phyloP scores from a whole-genome alignment of 64 coral and sea anemone species.

The Acropora tenuis region DNA sequence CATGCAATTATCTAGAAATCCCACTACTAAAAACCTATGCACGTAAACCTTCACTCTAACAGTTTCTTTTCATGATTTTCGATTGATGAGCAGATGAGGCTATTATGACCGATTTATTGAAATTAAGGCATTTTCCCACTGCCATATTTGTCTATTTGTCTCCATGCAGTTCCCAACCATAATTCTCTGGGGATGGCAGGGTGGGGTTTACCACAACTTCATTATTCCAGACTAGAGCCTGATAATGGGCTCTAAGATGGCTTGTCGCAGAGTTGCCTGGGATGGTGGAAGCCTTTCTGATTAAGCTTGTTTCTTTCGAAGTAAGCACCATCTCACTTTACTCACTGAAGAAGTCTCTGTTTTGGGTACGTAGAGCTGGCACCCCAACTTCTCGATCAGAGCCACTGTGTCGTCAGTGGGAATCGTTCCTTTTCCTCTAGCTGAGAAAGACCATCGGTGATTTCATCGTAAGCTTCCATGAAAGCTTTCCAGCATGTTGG shows the following conservation, averaged over 20 bases:
- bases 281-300: slow-evolving; percentile 10
- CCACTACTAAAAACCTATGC: no score
- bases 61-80: no score
- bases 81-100: no score
- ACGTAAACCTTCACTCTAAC: no score
- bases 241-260: slow-evolving; percentile 11
- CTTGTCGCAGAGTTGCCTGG: slow-evolving; percentile 7
- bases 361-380: slow-evolving; percentile 18
- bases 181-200: slow-evolving; percentile 13
- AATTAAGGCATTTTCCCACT: no score
- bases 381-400: slow-evolving; percentile 13
- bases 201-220: slow-evolving; percentile 4
- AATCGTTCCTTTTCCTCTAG: neutral
- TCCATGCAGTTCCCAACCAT: slow-evolving; percentile 12
- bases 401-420: neutral
- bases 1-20: no score
- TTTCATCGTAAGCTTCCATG: slow-evolving; percentile 1
- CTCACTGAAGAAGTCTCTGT: slow-evolving; percentile 11
- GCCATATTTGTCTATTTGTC: neutral
- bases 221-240: slow-evolving; percentile 7
- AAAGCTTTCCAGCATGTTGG: slow-evolving; percentile 30
- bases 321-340: neutral
- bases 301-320: slow-evolving; percentile 20
- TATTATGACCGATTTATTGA: no score
- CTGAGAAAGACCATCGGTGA: neutral